Evolutionary conservation across 1,140 invertebrate genomes (phyloP), one percentile per base, ranked within the genome.

Genomic region (Melitaea cinxia): DNA sequence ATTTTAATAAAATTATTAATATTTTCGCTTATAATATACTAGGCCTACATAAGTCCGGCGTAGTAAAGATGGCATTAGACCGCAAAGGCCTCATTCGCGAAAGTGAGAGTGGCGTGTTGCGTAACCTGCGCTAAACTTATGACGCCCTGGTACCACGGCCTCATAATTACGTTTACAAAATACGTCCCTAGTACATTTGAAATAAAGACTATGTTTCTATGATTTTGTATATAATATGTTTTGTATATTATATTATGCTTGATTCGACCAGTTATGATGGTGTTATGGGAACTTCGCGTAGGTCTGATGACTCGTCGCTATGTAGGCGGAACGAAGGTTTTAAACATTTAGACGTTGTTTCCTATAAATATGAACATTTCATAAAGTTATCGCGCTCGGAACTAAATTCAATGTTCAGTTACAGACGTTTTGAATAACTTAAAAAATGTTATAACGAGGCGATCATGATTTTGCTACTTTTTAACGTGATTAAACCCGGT

Each of bases 21-120:
- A 26, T 39, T 49, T 45, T 17, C 17, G 39, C 39, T 45, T 45
- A 17, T 2, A 45, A 45, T 45, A 45, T 77, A 80, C 76, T 58
- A 82, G 79, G 75, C 66, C 24, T 23, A 30, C 73, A 82, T 72
- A 67, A 66, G 39, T 49, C 47, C 37, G 39, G 28, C 35, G 62
- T 37, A 64, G 69, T 57, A 56, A 69, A 59, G 79, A 80, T 83
- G 78, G 69, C 68, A 73, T 73, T 77, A 76, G 68, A 68, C 77
- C 73, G 77, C 64, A 70, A 72, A 72, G 74, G 71, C 82, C 77
- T 78, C 75, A 70, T 70, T 75, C 76, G 79, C 79, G 83, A 86
- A 84, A 86, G 83, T 84, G 83, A 86, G 82, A 84, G 83, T 85
- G 70, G 70, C 35, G 35, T 37, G 68, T 86, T 86, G 80, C 80